Conservation (phyloP, 2,797 vertebrate species). For the Knipowitschia caucasica region DNA sequence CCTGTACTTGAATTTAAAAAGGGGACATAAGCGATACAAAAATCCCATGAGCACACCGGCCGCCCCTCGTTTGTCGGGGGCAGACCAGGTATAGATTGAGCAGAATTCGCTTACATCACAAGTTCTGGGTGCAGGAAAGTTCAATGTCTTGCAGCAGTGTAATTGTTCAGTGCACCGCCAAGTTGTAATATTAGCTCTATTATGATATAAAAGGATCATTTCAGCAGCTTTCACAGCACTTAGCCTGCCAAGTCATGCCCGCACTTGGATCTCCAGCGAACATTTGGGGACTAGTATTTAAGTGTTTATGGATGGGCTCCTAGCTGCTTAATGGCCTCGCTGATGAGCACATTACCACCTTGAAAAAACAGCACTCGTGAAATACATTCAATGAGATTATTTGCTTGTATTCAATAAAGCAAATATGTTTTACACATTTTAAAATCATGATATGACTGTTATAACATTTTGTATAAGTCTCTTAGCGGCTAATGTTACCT, state of each 20-base stretch:
- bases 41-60: background rate
- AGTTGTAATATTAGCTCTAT: constrained; percentile 15
- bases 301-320: constrained; percentile 50
- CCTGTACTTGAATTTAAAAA: background rate
- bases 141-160: constrained; percentile 13
- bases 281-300: constrained; percentile 34
- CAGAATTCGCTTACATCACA: constrained; percentile 4
- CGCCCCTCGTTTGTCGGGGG: constrained; percentile 10
- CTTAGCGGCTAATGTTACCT: no score
- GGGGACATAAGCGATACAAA: background rate
- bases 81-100: constrained; percentile 16
- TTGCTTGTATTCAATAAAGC: background rate
- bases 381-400: constrained; percentile 37
- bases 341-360: constrained; percentile 51
- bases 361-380: constrained; percentile 47
- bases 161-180: constrained; percentile 6
- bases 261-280: constrained; percentile 16
- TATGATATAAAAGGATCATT: constrained; percentile 31
- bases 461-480: background rate
- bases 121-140: constrained; percentile 1
- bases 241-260: constrained; percentile 22
- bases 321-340: constrained; percentile 43
- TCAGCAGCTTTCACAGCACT: constrained; percentile 22
- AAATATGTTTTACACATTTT: background rate
- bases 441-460: background rate